Base-by-base conservation (phyloP, 2,888 invertebrate species). In the Congeria kusceri region DNA sequence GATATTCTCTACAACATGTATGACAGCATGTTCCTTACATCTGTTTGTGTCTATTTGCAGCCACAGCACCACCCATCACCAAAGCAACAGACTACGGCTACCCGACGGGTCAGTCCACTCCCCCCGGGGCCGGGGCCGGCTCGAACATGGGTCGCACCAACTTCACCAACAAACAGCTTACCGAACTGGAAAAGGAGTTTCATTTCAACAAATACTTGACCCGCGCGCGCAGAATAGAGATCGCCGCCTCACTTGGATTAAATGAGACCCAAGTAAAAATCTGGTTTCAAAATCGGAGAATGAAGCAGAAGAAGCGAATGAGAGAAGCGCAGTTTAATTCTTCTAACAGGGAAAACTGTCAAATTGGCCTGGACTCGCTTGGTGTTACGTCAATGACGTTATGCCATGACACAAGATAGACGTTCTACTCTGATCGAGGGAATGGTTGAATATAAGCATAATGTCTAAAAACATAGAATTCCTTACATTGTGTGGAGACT, bases 161-260 rank as follows among this genome's bases (percentile, higher is more conserved):
- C 95, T 99, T 99, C 95, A 99, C 99, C 87, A 99, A 99, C 94
- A 99, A 99, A 94, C 99, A 99, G 94, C 96, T 99, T 84, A 99
- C 99, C 1, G 99, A 99, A 94, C 95, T 99, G 86, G 99, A 99
- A 94, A 99, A 99, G 93, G 99, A 99, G 94, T 99, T 99, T 94
- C 99, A 99, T 94, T 99, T 98, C 94, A 99, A 99, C 95, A 99
- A 98, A 94, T 99, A 99, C 95, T 95, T 99, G 91, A 99, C 99
- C 49, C 95, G 99, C 88, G 99, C 98, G 49, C 95, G 99, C 86
- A 95, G 99, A 89, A 99, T 99, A 93, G 99, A 99, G 94, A 99
- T 99, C 87, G 99, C 99, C 0, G 97, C 98, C 2, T 97, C 98
- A 3, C 94, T 99, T 70, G 98, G 98, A 92, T 95, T 99, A 67